Conservation (phyloP, 2,113 vertebrate genomes). For the Plecotus auritus region DNA sequence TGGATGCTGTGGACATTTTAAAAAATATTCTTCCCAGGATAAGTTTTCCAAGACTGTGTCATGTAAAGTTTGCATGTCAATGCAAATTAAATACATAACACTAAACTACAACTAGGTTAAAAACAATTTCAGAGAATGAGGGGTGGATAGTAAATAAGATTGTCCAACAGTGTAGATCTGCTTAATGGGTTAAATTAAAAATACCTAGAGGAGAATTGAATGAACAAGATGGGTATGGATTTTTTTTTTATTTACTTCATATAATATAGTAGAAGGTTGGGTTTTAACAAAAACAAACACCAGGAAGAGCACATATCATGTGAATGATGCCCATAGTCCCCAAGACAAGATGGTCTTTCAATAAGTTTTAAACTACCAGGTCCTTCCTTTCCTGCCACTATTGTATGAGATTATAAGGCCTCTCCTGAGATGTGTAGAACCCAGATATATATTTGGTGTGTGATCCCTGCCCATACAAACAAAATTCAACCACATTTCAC, state of each 20-base stretch:
- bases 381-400: neutral
- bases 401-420: neutral
- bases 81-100: neutral
- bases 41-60: neutral
- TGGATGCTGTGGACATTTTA: neutral
- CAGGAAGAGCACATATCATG: neutral
- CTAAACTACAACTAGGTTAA: neutral
- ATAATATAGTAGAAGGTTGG: neutral
- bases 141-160: neutral
- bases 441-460: neutral
- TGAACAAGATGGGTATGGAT: neutral
- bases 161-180: neutral
- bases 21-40: neutral
- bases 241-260: neutral
- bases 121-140: neutral
- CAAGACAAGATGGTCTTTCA: neutral
- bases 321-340: neutral
- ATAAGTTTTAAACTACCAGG: neutral
- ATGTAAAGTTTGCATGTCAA: neutral
- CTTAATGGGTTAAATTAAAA: neutral
- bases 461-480: neutral
- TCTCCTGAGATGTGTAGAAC: neutral
- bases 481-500: neutral
- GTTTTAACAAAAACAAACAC: neutral
- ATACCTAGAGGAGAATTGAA: neutral